These are phyloP conservation scores for Montipora capricornis DNA, from an alignment of 64 coral and sea anemone species.

Conservation along the genomic window DNA sequence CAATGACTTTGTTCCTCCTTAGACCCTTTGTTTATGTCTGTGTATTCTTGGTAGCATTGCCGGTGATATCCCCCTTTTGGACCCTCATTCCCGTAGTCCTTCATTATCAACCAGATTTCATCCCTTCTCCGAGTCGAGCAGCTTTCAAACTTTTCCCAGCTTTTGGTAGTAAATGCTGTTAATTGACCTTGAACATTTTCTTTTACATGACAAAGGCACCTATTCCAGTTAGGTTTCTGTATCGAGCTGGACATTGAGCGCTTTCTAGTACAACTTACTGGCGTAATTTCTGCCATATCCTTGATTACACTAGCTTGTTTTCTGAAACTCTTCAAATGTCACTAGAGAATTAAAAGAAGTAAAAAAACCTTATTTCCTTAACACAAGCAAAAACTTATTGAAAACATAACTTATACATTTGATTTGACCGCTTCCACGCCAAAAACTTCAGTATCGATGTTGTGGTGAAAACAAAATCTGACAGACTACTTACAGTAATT, in stretches of 20 bases:
- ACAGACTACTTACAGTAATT: background rate
- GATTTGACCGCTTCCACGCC: background rate
- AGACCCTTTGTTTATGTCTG: constrained; percentile 11
- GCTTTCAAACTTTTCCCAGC: constrained; percentile 41
- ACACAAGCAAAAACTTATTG: background rate
- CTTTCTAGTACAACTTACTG: background rate
- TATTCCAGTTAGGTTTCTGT: background rate
- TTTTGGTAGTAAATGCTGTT: constrained; percentile 26
- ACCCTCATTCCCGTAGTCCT: background rate
- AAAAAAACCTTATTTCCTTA: background rate
- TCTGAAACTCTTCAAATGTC: background rate
- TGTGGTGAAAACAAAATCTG: background rate
- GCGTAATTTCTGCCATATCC: constrained; percentile 18
- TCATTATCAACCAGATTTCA: constrained; percentile 4
- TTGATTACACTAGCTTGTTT: background rate
- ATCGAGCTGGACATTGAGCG: too few relatives aligned
- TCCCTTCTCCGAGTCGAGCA: constrained; percentile 31
- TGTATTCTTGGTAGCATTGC: constrained; percentile 46
- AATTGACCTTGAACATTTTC: background rate
- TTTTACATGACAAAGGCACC: constrained; percentile 26
- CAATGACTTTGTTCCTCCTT: background rate
- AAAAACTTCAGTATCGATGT: background rate
- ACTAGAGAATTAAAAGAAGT: background rate
- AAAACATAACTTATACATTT: background rate
- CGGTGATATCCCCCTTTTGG: constrained; percentile 39